phyloP scores from a whole-genome alignment of 2,113 vertebrate species.

The Myanophis thanlyinensis region DNA sequence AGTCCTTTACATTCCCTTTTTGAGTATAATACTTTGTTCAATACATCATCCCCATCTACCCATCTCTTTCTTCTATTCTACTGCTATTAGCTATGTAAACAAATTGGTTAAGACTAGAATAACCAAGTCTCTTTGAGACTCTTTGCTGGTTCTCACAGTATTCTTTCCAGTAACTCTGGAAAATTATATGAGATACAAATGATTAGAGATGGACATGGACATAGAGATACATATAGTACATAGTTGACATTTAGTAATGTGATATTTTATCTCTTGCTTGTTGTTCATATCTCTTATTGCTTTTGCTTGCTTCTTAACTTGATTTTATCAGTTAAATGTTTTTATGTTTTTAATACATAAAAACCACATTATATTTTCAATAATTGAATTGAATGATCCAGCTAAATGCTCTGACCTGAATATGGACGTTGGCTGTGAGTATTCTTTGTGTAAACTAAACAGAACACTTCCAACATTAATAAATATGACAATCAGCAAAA shows the following conservation, averaged over 20 bases:
- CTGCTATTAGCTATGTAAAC: neutral
- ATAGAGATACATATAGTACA: no score
- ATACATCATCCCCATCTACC: neutral
- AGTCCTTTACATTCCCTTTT: neutral
- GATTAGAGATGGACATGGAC: no score
- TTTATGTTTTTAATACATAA: neutral
- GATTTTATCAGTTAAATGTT: neutral
- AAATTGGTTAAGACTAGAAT: neutral
- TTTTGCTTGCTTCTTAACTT: neutral
- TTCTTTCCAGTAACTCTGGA: neutral
- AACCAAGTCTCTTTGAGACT: neutral
- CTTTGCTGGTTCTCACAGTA: neutral
- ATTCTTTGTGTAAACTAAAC: no score
- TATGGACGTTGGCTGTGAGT: neutral
- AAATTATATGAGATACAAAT: neutral
- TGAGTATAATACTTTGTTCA: neutral
- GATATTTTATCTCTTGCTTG: neutral
- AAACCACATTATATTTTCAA: neutral
- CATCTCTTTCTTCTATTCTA: neutral
- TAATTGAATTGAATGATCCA: neutral
- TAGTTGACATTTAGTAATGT: neutral
- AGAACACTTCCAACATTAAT: no score
- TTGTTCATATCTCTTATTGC: neutral
- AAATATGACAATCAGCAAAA: no score
- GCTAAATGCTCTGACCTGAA: neutral